Percentiles rank a stretch among this genome's conserved stretches.
phyloP scores from a whole-genome alignment of 2,888 invertebrate species.

The Drosophila monieri region DNA sequence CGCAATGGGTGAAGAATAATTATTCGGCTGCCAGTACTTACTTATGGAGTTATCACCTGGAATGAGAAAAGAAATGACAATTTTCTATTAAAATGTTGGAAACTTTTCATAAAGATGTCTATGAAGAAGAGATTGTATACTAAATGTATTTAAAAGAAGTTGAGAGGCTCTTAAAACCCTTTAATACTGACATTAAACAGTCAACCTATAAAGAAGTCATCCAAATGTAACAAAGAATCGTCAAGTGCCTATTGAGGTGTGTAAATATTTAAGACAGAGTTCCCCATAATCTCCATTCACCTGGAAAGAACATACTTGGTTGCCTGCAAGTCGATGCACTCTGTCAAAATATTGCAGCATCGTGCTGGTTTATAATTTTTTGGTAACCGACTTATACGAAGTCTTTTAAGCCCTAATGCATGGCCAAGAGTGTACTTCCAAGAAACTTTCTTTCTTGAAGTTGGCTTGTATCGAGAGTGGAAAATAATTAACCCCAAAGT shows the following conservation, averaged over 20 bases:
- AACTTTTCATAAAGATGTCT: background rate
- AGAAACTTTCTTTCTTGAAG: slow-evolving; percentile 45
- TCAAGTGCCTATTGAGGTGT: slow-evolving; percentile 13
- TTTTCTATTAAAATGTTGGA: background rate
- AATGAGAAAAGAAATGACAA: slow-evolving; percentile 47
- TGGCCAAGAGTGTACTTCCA: slow-evolving; percentile 6
- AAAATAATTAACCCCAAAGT: slow-evolving; percentile 80
- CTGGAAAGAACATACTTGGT: slow-evolving; percentile 16
- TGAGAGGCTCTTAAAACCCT: background rate
- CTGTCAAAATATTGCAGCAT: slow-evolving; percentile 8
- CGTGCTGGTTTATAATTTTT: slow-evolving; percentile 32
- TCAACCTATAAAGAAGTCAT: background rate
- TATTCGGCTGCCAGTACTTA: slow-evolving; percentile 69
- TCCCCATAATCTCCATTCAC: slow-evolving; percentile 11
- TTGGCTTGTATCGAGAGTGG: slow-evolving; percentile 67
- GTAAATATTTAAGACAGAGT: slow-evolving; percentile 26
- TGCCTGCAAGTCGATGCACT: background rate
- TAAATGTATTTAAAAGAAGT: background rate
- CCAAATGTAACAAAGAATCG: slow-evolving; percentile 12
- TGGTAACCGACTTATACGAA: slow-evolving; percentile 11
- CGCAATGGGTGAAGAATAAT: slow-evolving; percentile 44
- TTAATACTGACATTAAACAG: background rate
- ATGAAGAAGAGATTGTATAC: no score
- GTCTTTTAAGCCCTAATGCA: slow-evolving; percentile 1
- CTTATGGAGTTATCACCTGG: slow-evolving; percentile 83